phyloP scores from a whole-genome alignment of 1,140 invertebrate genomes.

The Drosophila sturtevanti region DNA sequence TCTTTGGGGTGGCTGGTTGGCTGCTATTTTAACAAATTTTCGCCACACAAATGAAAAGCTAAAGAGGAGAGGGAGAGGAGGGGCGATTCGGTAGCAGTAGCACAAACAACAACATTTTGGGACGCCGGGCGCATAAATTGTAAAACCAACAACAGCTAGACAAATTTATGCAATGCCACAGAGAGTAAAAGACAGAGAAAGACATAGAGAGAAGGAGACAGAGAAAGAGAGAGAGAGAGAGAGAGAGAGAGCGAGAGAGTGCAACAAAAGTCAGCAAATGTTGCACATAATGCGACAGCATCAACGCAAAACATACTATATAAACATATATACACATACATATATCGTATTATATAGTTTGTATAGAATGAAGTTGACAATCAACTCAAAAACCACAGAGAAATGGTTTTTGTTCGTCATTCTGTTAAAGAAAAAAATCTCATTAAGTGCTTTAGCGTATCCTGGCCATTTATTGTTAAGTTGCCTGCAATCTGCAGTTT shows the following conservation, averaged over 20 bases:
- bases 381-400: constrained; percentile 22
- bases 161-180: constrained; percentile 67
- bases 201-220: not conserved
- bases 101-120: constrained; percentile 58
- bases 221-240: constrained; percentile 20
- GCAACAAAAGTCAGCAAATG: constrained; percentile 47
- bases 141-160: constrained; percentile 66
- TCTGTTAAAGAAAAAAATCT: constrained; percentile 50
- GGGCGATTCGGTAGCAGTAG: not conserved
- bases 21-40: constrained; percentile 78
- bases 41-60: constrained; percentile 60
- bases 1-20: constrained; percentile 31
- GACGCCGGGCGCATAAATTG: constrained; percentile 70
- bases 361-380: constrained; percentile 36
- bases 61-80: constrained; percentile 1
- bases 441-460: constrained; percentile 64
- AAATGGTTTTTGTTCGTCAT: constrained; percentile 52
- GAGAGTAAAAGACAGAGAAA: constrained; percentile 15
- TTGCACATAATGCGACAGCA: constrained; percentile 68
- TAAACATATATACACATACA: not conserved
- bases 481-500: constrained; percentile 27
- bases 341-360: not conserved
- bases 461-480: constrained; percentile 11
- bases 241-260: not conserved
- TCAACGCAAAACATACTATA: not conserved